phyloP scores from a whole-genome alignment of 2,888 invertebrate genomes.

The Drosophila ezoana region DNA sequence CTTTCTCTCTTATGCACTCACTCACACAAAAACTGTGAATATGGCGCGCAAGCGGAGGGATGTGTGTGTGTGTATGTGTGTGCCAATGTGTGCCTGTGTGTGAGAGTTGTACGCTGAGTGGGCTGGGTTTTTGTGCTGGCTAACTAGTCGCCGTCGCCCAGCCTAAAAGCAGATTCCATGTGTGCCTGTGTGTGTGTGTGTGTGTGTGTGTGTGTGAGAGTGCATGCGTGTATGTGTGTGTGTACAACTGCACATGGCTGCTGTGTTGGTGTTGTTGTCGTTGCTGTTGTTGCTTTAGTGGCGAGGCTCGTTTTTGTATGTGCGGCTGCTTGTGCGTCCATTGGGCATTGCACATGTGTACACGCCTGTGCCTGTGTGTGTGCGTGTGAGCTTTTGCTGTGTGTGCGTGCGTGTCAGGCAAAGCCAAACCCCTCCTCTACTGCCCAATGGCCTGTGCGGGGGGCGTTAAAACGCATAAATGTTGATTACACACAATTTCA shows the following conservation, averaged over 20 bases:
- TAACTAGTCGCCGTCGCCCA: slow-evolving; percentile 73
- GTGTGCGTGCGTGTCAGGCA: slow-evolving; percentile 38
- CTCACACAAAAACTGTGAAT: background rate
- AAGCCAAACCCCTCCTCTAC: slow-evolving; percentile 63
- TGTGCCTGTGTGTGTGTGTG: slow-evolving; percentile 33
- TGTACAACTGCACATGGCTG: slow-evolving; percentile 52
- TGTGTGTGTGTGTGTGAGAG: slow-evolving; percentile 30
- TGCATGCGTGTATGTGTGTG: slow-evolving; percentile 36
- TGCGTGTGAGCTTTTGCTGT: slow-evolving; percentile 6
- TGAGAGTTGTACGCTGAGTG: slow-evolving; percentile 31
- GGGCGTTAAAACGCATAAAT: slow-evolving; percentile 76
- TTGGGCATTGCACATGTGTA: slow-evolving; percentile 71
- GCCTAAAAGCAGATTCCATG: slow-evolving; percentile 77
- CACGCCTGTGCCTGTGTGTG: slow-evolving; percentile 9
- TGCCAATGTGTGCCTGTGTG: slow-evolving; percentile 9
- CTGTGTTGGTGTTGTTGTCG: slow-evolving; percentile 48
- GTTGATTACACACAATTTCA: slow-evolving; percentile 75
- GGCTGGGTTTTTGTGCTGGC: slow-evolving; percentile 69
- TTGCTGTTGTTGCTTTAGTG: slow-evolving; percentile 48
- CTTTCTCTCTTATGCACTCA: slow-evolving; percentile 25
- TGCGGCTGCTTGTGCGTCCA: slow-evolving; percentile 70
- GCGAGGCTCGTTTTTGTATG: slow-evolving; percentile 59
- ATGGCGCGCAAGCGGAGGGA: background rate
- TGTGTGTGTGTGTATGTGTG: background rate
- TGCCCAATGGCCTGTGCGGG: slow-evolving; percentile 59